Evolutionary conservation across 2,113 vertebrate genomes (phyloP).

Genomic region (Oxyura jamaicensis): DNA sequence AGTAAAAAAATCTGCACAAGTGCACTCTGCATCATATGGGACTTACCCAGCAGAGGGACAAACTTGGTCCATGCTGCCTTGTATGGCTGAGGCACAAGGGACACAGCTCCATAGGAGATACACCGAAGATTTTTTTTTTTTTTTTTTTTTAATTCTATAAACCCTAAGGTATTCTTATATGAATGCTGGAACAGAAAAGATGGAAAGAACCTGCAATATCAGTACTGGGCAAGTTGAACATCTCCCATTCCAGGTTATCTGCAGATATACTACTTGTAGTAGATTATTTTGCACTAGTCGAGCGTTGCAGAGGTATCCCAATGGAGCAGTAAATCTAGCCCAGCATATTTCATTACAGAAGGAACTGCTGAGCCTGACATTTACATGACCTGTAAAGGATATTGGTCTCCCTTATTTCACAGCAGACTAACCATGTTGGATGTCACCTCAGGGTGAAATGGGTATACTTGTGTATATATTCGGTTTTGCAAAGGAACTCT

Average conservation of each 20-base stretch:
- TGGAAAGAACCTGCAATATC: background rate
- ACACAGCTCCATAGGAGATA: background rate
- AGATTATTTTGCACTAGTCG: background rate
- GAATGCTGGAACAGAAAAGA: background rate
- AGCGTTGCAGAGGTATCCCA: background rate
- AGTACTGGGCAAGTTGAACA: background rate
- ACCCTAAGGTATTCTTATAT: background rate
- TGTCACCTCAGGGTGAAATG: slow-evolving; percentile 13
- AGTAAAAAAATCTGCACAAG: background rate
- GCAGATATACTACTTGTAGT: background rate
- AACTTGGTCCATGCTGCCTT: background rate
- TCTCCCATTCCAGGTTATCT: background rate
- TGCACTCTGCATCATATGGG: background rate
- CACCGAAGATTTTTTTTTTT: background rate
- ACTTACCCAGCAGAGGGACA: background rate
- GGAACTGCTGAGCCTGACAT: slow-evolving; percentile 44
- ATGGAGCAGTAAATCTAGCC: slow-evolving; percentile 24
- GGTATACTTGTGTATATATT: background rate
- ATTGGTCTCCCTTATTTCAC: slow-evolving; percentile 46
- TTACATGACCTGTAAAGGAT: slow-evolving; percentile 38
- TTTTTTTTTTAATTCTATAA: background rate
- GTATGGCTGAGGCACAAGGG: background rate
- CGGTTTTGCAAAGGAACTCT: background rate
- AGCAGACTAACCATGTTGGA: slow-evolving; percentile 30
- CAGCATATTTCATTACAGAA: background rate